Evolutionary conservation across 2,888 invertebrate species (phyloP), one percentile per base, ranked within the genome.

Genomic region (Ornithoptera priamus): DNA sequence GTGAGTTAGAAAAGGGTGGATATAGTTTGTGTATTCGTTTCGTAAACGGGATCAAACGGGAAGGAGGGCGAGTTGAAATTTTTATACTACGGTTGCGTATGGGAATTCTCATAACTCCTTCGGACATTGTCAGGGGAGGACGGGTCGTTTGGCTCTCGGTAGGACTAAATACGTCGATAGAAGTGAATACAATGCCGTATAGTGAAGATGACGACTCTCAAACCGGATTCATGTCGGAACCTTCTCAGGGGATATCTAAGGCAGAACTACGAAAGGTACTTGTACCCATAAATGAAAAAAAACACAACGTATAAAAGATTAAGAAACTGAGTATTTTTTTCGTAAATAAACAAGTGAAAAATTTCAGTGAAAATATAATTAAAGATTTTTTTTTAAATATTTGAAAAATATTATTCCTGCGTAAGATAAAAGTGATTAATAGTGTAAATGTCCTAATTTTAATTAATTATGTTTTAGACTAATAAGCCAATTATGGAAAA

Each of bases 401-500:
- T 58, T 3, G 0, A 6, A n/a, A 58, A 10, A 58, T 30, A 3
- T 4, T 30, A 30, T 30, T 30, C 30, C 4, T 30, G 3, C 30
- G 5, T 30, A 4, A 3, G 30, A 30, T 30, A 30, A 30, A 22
- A 58, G 57, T 58, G 22, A 58, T 20, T 58, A 22, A 22, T 10
- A 22, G 57, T 58, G 22, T 12, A n/a, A 58, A 58, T 22, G 2
- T 1, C 4, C 39, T 20, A 62, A 70, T 62, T 61, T 30, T 71
- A 30, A 65, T 36, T 22, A 46, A 58, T 65, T 65, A 50, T 50
- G 62, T 94, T 95, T 75, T 94, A 97, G 97, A 97, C 96, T 68
- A 97, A 97, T 82, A 97, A 97, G 85, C 98, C 98, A 46, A 97
- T 98, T 78, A 98, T 98, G 97, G 98, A 98, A 89, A 98, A 98